Conservation (phyloP, 2,888 invertebrate species). For the Drosophila buzzatii region DNA sequence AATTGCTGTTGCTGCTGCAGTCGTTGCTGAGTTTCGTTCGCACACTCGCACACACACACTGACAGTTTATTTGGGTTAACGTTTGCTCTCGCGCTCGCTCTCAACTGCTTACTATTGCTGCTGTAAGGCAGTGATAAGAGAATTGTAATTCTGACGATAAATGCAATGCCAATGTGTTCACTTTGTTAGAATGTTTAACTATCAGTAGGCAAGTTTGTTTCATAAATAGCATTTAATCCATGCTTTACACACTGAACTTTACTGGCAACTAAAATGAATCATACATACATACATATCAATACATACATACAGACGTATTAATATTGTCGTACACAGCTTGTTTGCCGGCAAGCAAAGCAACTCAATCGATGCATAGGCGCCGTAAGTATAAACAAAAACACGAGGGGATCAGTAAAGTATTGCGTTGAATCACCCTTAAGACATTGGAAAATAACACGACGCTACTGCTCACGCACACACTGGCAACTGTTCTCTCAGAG, state of each 20-base stretch:
- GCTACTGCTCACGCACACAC: constrained; percentile 52
- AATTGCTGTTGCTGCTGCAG: constrained; percentile 32
- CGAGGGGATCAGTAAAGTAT: constrained; percentile 6
- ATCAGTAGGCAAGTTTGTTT: neutral
- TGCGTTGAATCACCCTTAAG: constrained; percentile 4
- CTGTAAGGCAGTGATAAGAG: constrained; percentile 37
- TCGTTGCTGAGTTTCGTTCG: constrained; percentile 30
- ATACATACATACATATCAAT: constrained; percentile 3
- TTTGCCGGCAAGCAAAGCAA: constrained; percentile 52
- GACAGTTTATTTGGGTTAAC: constrained; percentile 44
- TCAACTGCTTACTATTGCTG: constrained; percentile 26
- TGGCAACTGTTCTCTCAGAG: constrained; percentile 25
- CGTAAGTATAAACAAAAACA: neutral
- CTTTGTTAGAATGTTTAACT: neutral
- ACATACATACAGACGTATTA: constrained; percentile 7
- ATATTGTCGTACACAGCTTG: constrained; percentile 37
- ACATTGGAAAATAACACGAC: constrained; percentile 4
- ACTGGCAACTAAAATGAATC: constrained; percentile 1
- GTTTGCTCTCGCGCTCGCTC: constrained; percentile 16
- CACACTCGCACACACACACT: constrained; percentile 15
- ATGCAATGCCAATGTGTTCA: neutral
- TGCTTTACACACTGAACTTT: neutral
- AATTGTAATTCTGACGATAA: constrained; percentile 11
- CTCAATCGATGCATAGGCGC: constrained; percentile 33
- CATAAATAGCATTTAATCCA: neutral